phyloP scores from a whole-genome alignment of 2,888 invertebrate genomes.

The Mayetiola destructor region DNA sequence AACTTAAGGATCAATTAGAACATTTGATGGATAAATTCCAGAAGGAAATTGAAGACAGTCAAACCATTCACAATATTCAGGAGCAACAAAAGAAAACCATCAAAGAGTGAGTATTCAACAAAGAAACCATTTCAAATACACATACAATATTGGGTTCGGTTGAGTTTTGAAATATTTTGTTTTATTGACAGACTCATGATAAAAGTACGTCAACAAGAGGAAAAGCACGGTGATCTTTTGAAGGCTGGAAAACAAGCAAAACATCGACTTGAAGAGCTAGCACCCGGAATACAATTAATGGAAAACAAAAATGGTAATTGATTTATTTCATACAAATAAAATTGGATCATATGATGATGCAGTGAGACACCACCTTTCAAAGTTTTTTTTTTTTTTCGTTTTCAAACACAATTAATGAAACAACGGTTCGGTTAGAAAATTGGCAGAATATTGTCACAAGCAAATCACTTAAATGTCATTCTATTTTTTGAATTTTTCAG shows the following conservation, averaged over 20 bases:
- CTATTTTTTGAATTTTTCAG: constrained; percentile 2
- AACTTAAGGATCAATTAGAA: constrained; percentile 13
- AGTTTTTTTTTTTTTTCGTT: not conserved
- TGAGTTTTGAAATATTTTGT: not conserved
- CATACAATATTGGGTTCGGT: not conserved
- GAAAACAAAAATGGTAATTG: constrained; percentile 24
- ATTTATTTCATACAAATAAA: too few relatives aligned
- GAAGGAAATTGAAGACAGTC: constrained; percentile 13
- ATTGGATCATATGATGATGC: too few relatives aligned
- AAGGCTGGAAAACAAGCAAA: constrained; percentile 27
- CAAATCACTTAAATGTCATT: not conserved
- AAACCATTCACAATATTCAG: constrained; percentile 13
- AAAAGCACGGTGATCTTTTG: constrained; percentile 20
- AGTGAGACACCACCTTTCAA: too few relatives aligned
- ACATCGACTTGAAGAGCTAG: constrained; percentile 29
- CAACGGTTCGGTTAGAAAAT: too few relatives aligned
- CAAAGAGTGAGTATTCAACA: constrained; percentile 7
- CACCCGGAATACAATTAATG: constrained; percentile 27
- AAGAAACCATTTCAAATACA: not conserved
- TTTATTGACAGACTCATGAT: not conserved
- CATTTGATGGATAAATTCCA: constrained; percentile 14
- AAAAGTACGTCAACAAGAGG: constrained; percentile 22
- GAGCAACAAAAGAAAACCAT: constrained; percentile 14
- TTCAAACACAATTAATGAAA: not conserved
- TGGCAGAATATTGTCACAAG: not conserved